A percentile compares a stretch with the other conserved stretches of the same genome.
phyloP scores from a whole-genome alignment of 2,888 invertebrate genomes.

The Pollenia angustigena region DNA sequence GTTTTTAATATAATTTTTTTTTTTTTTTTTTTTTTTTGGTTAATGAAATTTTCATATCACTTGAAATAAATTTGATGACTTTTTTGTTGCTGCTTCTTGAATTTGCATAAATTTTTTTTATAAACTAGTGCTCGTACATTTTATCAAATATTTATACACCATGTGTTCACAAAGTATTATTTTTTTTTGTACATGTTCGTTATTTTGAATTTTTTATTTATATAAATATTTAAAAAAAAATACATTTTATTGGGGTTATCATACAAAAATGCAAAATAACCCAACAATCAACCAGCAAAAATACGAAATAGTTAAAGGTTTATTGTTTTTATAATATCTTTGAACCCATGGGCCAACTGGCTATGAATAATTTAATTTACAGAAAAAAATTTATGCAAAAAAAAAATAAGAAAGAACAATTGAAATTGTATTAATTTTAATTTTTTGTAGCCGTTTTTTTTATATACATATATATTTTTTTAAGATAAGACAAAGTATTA shows the following conservation, averaged over 20 bases:
- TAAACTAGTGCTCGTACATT: conserved; percentile 42
- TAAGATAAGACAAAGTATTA: conserved; percentile 55
- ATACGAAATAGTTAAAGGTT: conserved; percentile 62
- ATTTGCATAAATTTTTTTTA: conserved; percentile 62
- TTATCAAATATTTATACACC: conserved; percentile 65
- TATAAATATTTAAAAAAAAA: conserved; percentile 46
- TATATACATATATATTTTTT: background rate
- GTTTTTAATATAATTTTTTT: background rate
- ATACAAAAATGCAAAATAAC: conserved; percentile 66
- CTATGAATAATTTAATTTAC: conserved; percentile 69
- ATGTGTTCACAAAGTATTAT: conserved; percentile 60
- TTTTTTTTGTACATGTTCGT: conserved; percentile 17
- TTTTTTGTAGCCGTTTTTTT: conserved; percentile 22
- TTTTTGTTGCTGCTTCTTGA: conserved; percentile 48
- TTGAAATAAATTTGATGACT: conserved; percentile 65
- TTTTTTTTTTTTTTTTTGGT: conserved; percentile 1
- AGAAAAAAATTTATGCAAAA: conserved; percentile 28
- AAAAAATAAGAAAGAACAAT: conserved; percentile 33
- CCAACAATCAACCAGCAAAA: conserved; percentile 35
- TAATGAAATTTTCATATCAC: conserved; percentile 66
- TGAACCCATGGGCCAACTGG: conserved; percentile 66
- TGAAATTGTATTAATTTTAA: conserved; percentile 52
- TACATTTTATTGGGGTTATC: conserved; percentile 72
- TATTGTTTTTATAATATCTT: conserved; percentile 70
- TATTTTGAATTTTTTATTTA: conserved; percentile 52